Evolutionary conservation across 2,113 vertebrate species (phyloP).

Genomic region (Micronycteris hirsuta): DNA sequence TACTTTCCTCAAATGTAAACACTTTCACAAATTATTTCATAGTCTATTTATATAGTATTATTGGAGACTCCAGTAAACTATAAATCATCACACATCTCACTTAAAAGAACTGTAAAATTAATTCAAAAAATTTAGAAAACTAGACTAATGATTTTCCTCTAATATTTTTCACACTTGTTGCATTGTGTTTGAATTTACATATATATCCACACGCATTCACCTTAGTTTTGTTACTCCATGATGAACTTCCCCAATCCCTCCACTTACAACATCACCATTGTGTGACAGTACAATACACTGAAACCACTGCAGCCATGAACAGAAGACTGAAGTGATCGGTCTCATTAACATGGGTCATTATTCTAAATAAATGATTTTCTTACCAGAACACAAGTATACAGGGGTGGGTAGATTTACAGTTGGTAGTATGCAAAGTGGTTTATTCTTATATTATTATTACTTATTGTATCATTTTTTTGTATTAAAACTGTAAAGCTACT

Average conservation of each 20-base stretch:
- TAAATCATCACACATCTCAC: background rate
- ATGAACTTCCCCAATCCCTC: background rate
- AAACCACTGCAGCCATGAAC: background rate
- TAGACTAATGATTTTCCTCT: background rate
- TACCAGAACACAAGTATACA: background rate
- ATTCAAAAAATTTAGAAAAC: background rate
- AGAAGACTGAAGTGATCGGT: background rate
- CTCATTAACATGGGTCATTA: background rate
- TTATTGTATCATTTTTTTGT: background rate
- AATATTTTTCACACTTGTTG: background rate
- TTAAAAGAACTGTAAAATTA: background rate
- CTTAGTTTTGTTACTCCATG: background rate
- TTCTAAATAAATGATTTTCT: background rate
- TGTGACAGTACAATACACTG: background rate
- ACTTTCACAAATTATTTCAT: background rate
- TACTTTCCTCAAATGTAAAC: no score
- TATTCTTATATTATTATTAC: background rate
- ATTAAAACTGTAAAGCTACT: background rate
- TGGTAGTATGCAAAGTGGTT: background rate
- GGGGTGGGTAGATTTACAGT: background rate
- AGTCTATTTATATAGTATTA: background rate
- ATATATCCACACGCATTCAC: background rate
- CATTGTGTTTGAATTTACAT: background rate
- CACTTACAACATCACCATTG: background rate
- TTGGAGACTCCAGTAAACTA: background rate